These are phyloP conservation scores for Microcebus murinus DNA, from an alignment of 2,113 vertebrate genomes.

Conservation along the genomic window DNA sequence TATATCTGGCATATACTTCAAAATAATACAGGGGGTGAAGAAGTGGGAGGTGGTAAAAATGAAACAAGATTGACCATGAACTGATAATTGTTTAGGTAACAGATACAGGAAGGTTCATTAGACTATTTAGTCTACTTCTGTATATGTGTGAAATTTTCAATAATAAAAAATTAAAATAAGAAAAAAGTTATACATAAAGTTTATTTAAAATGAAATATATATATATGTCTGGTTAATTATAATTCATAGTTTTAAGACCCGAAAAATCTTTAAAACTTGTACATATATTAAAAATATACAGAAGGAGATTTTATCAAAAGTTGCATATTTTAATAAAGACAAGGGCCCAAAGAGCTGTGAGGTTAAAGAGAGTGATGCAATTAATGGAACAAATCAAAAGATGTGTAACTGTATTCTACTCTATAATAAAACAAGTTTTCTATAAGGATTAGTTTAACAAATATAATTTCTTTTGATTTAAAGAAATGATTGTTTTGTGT, in stretches of 20 bases:
- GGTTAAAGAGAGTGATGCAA: not conserved
- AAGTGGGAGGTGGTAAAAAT: not conserved
- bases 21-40: not conserved
- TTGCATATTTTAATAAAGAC: conserved; percentile 40
- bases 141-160: not conserved
- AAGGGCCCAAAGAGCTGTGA: not conserved
- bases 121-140: not conserved
- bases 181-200: not conserved
- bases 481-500: conserved; percentile 38
- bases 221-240: not conserved
- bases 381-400: conserved; percentile 24
- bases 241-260: not conserved
- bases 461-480: conserved; percentile 28
- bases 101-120: not conserved
- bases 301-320: not conserved
- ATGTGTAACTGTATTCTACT: conserved; percentile 25
- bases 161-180: conserved; percentile 27
- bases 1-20: not conserved
- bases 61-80: not conserved
- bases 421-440: not conserved
- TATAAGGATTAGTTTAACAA: conserved; percentile 45
- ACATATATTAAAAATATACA: not conserved
- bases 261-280: conserved; percentile 37
- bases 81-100: not conserved
- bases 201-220: conserved; percentile 33